These are phyloP conservation scores for Puntigrus tetrazona DNA, from an alignment of 2,113 vertebrate genomes.

Conservation along the genomic window DNA sequence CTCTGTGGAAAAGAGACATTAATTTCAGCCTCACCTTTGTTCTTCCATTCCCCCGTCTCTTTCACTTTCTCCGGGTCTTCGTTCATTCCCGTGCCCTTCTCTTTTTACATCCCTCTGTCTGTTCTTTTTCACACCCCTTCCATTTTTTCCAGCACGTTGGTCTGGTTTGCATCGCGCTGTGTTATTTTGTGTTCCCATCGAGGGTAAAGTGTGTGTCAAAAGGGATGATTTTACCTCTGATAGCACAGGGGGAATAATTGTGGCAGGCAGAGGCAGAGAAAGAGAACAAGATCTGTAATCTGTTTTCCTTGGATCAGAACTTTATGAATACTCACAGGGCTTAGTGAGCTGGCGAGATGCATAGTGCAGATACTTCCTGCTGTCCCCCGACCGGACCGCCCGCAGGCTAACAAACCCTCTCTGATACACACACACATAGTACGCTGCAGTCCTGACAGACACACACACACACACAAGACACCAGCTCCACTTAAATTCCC, in stretches of 20 bases:
- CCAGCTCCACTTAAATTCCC: background rate
- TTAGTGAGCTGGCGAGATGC: conserved; percentile 44
- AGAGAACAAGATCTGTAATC: conserved; percentile 44
- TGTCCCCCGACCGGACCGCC: conserved; percentile 35
- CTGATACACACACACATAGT: conserved; percentile 3
- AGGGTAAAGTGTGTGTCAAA: conserved; percentile 38
- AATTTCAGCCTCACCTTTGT: conserved; percentile 36
- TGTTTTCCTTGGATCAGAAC: conserved; percentile 50
- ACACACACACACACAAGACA: background rate
- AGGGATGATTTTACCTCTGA: conserved; percentile 54
- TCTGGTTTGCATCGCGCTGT: conserved; percentile 45
- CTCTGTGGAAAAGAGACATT: conserved; percentile 1
- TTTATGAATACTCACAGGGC: conserved; percentile 32
- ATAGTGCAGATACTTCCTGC: conserved; percentile 40
- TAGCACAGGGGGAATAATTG: conserved; percentile 33
- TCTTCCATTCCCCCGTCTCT: conserved; percentile 34
- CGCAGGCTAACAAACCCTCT: conserved; percentile 37
- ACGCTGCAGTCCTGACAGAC: background rate
- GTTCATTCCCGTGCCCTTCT: conserved; percentile 41
- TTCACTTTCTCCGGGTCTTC: conserved; percentile 43
- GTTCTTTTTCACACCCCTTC: conserved; percentile 54
- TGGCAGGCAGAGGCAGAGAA: conserved; percentile 30
- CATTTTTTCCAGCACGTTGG: conserved; percentile 36
- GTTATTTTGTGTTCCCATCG: conserved; percentile 23
- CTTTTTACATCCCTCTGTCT: conserved; percentile 40